Percentiles rank a stretch among this genome's conserved stretches.
Conservation (phyloP, 2,797 vertebrate species). For the Pteropus rufus region DNA sequence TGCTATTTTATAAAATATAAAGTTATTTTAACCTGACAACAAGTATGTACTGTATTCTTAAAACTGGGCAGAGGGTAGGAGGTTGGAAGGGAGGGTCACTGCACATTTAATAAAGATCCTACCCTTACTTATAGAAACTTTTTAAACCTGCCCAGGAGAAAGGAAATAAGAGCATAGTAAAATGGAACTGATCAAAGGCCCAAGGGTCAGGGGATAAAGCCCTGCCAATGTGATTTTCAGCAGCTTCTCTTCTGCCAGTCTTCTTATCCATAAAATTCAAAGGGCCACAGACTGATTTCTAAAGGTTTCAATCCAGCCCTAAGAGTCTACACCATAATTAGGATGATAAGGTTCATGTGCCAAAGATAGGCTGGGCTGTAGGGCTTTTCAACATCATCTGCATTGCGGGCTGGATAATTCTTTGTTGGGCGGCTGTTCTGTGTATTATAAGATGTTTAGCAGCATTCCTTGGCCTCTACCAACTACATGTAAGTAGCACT, state of each 20-base stretch:
- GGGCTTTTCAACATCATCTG: neutral
- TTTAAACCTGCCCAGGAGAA: neutral
- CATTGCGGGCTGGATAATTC: neutral
- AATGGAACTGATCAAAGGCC: neutral
- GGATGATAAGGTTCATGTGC: neutral
- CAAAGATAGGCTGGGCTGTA: neutral
- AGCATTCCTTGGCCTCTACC: neutral
- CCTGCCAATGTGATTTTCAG: neutral
- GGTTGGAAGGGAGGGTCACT: neutral
- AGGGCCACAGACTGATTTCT: neutral
- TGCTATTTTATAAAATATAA: constrained; percentile 4
- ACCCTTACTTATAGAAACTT: neutral
- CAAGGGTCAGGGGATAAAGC: neutral
- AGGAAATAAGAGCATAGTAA: neutral
- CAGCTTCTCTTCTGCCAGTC: neutral
- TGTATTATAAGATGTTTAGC: neutral
- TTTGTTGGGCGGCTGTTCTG: neutral
- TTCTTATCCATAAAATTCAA: neutral
- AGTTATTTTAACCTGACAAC: neutral
- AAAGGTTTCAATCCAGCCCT: neutral
- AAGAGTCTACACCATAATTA: neutral
- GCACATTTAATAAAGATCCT: neutral
- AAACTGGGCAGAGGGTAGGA: neutral
- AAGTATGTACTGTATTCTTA: neutral
- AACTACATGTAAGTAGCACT: neutral